Base-by-base conservation (phyloP, 2,888 invertebrate genomes). In the Hypomecis atomaria region DNA sequence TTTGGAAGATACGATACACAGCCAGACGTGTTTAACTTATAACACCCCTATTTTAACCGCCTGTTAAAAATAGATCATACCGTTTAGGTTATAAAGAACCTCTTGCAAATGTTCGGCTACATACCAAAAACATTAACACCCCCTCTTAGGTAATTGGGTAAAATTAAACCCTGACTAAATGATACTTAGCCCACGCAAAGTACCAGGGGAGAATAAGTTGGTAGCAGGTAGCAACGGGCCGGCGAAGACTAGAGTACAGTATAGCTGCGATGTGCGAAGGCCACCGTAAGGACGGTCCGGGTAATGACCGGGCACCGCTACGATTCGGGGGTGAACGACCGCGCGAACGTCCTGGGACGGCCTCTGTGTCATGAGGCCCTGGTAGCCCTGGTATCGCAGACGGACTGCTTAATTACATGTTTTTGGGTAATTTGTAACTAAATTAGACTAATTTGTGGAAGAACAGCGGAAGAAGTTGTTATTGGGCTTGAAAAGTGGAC, bases 271-370 rank as follows among this genome's bases (percentile, higher is more conserved):
- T 50, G 40, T 38, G 52, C 52, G 52, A 52, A 52, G 52, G 52
- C 52, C 52, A 52, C 52, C 75, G 82, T 87, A 52, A 90, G 90
- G 90, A 90, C 90, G 89, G 83, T 73, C 48, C 60, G 90, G 89
- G 88, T 89, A 91, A 91, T 87, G 90, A 91, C 90, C 92, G 89
- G 90, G 88, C 66, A 65, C 65, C 65, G 65, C 65, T 65, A 65
- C 60, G 86, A 88, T 90, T 90, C 79, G 91, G 89, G 89, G 90
- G 87, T 89, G 89, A 83, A 78, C 88, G 90, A 89, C 87, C 80
- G 83, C 78, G 79, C 82, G 85, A 78, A 82, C 88, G 90, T 90
- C 88, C 89, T 88, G 86, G 81, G 83, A 81, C 65, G 80, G 80
- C 84, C 89, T 87, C 86, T 54, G 56, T 56, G 65, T 71, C 66